Base-by-base conservation (phyloP, 2,113 vertebrate species). In the Pleuronectes platessa region DNA sequence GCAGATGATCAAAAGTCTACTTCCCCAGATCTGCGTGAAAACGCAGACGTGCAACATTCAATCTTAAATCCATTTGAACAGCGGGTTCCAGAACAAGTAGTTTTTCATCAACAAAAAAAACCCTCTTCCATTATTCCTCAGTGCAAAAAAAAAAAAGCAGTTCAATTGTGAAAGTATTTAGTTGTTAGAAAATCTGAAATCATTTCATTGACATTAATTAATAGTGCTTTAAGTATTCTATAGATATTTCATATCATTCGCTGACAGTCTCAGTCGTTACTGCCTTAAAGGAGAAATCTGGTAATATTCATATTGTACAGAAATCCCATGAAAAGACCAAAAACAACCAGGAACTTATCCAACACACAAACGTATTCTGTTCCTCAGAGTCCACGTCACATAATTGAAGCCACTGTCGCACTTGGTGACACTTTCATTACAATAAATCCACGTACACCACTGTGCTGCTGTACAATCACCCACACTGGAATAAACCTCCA, bases 141-240 rank as follows among this genome's bases (percentile, higher is more conserved):
- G 92, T 93, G 89, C 89, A 90, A 90, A 88, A 87, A 83, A 81
- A 31, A 31, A 6, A 1, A 31, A 42, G 2, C 31, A 6, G 37
- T 81, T 87, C 21, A 78, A 47, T 21, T 76, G 68, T 76, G 26
- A 83, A 79, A 82, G 42, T 74, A 83, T 37, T 58, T 53, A n/a
- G 63, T 54, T 76, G 63, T 82, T 76, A 51, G 47, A 18, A 77
- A 82, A 75, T 37, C 59, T 53, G 21, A 78, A 69, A 74, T 42
- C 42, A 47, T 71, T 17, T 61, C 61, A 61, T 24, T 61, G 13
- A 76, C 20, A 65, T 54, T 78, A 74, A 76, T 78, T 65, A 80
- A 74, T 40, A 71, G 79, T 64, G 70, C 74, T 79, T 59, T 40
- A 71, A 70, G 61, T 65, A 71, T 23, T 71, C 63, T 75, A 11